Percentiles rank a stretch among this genome's conserved stretches.
Evolutionary conservation across 2,113 vertebrate species (phyloP).

Genomic region (Dasyornis broadbenti): DNA sequence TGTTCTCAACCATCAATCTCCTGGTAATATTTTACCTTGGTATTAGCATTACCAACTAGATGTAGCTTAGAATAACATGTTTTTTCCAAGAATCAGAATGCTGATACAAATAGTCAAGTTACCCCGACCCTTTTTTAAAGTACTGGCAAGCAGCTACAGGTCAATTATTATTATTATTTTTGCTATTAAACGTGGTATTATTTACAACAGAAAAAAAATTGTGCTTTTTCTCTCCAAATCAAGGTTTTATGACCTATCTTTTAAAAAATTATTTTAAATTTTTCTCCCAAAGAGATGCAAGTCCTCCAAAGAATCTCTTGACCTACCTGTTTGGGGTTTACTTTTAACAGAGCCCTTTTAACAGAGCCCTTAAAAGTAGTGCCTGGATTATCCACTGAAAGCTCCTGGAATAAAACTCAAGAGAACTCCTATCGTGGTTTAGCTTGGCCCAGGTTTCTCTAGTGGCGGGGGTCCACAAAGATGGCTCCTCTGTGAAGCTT

Average conservation of each 20-base stretch:
- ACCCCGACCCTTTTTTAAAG: background rate
- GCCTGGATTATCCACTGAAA: background rate
- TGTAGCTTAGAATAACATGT: background rate
- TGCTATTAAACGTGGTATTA: background rate
- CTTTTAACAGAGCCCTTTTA: background rate
- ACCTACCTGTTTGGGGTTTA: background rate
- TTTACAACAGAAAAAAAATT: background rate
- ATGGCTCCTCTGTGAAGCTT: too few relatives aligned
- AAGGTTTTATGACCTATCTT: background rate
- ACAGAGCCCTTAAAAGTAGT: background rate
- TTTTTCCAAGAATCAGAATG: background rate
- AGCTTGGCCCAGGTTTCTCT: too few relatives aligned
- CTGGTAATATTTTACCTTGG: background rate
- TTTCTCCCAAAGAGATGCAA: background rate
- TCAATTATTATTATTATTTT: background rate
- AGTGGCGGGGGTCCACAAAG: too few relatives aligned
- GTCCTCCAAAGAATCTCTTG: background rate
- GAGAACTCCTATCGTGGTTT: too few relatives aligned
- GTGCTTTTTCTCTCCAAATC: background rate
- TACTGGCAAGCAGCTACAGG: background rate
- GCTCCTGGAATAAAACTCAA: background rate
- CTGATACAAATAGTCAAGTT: background rate
- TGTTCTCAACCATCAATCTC: background rate
- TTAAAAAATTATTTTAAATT: background rate
- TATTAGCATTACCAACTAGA: background rate